Conservation (phyloP, 2,797 vertebrate genomes). For the Thamnophis elegans region DNA sequence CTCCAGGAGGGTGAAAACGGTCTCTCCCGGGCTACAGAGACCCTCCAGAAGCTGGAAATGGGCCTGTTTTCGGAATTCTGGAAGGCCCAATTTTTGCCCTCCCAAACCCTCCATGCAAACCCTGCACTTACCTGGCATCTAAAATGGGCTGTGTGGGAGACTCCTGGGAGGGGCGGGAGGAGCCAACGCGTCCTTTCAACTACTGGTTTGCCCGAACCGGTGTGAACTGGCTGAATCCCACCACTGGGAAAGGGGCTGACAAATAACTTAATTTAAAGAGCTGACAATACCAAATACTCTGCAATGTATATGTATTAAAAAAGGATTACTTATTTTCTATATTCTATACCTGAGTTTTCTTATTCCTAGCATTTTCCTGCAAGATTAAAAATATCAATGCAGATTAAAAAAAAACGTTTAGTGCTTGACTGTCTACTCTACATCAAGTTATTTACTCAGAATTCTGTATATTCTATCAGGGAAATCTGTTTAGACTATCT, state of each 20-base stretch:
- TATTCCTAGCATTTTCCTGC: background rate
- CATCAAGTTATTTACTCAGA: constrained; percentile 16
- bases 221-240: too few species aligned
- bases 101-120: too few species aligned
- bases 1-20: too few species aligned
- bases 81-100: too few species aligned
- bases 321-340: background rate
- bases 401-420: background rate
- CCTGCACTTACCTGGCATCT: too few species aligned
- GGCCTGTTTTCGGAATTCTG: too few species aligned
- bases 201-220: too few species aligned
- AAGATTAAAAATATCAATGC: background rate
- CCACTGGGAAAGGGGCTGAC: background rate
- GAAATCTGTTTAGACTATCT: constrained; percentile 35
- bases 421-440: constrained; percentile 17
- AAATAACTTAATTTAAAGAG: background rate
- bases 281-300: background rate
- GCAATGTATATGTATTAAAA: background rate
- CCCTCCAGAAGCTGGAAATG: too few species aligned
- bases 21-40: too few species aligned
- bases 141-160: too few species aligned
- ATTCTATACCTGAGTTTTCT: background rate
- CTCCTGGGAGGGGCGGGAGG: too few species aligned
- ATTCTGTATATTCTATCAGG: background rate
- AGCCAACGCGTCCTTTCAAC: too few species aligned